Conservation (phyloP, 1,140 invertebrate species). For the Cephus cinctus region DNA sequence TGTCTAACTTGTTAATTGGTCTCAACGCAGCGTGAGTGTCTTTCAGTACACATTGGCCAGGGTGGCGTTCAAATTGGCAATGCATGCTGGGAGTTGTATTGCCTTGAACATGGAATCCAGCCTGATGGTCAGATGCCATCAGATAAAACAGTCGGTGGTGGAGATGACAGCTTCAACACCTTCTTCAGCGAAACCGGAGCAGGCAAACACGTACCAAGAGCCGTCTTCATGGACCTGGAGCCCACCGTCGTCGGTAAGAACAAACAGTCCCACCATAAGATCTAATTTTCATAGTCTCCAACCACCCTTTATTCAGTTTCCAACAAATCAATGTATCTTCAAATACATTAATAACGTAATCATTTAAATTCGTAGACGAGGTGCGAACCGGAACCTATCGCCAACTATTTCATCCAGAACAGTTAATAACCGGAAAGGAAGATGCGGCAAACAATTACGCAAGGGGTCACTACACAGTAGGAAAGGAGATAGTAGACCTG, state of each 20-base stretch:
- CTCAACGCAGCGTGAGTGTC: conserved; percentile 55
- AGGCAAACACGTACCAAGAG: conserved; percentile 33
- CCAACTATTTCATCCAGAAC: conserved; percentile 61
- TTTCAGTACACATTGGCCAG: conserved; percentile 71
- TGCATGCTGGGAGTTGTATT: too few relatives aligned
- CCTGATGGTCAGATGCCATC: conserved; percentile 67
- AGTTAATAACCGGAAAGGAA: conserved; percentile 62
- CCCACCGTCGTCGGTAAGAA: conserved; percentile 57
- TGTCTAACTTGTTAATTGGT: too few relatives aligned
- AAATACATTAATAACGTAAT: neutral
- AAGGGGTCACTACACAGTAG: conserved; percentile 65
- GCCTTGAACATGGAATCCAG: too few relatives aligned
- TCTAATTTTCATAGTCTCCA: neutral
- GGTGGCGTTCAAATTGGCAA: too few relatives aligned
- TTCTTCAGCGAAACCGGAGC: conserved; percentile 60
- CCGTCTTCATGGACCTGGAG: conserved; percentile 41
- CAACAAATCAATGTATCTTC: neutral
- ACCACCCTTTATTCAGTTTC: neutral
- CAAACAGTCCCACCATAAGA: neutral
- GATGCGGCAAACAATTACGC: conserved; percentile 67
- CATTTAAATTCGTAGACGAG: conserved; percentile 46
- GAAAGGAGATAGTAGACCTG: conserved; percentile 62
- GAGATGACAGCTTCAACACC: conserved; percentile 57
- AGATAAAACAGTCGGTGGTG: conserved; percentile 21
- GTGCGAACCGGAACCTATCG: conserved; percentile 58